Percentiles rank a stretch among this genome's conserved stretches.
Evolutionary conservation across 1,140 invertebrate genomes (phyloP).

Genomic region (Zaprionus africanus): DNA sequence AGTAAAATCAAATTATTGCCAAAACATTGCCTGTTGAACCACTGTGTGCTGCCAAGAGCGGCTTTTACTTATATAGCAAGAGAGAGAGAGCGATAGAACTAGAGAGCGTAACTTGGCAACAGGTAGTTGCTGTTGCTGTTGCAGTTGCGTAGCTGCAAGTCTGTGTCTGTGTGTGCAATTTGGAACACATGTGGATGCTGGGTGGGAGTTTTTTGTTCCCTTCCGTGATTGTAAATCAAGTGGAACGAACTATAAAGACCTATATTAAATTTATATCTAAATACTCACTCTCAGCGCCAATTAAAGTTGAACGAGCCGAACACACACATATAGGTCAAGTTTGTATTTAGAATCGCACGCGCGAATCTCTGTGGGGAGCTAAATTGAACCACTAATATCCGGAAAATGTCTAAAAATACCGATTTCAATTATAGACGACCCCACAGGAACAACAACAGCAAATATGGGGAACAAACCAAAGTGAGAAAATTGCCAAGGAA

Average conservation of each 20-base stretch:
- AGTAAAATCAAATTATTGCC: neutral
- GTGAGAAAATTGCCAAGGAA: neutral
- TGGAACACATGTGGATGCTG: slow-evolving; percentile 37
- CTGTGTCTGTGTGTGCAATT: slow-evolving; percentile 12
- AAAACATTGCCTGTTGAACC: neutral
- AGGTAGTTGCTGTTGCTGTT: slow-evolving; percentile 27
- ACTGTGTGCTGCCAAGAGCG: neutral
- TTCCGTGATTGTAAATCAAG: slow-evolving; percentile 37
- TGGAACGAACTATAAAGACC: slow-evolving; percentile 38
- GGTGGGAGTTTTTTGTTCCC: slow-evolving; percentile 34
- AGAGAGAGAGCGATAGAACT: neutral
- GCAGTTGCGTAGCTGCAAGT: neutral
- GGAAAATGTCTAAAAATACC: slow-evolving; percentile 33
- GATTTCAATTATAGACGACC: slow-evolving; percentile 25
- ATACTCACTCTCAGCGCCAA: slow-evolving; percentile 1
- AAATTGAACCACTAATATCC: slow-evolving; percentile 31
- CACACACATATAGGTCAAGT: slow-evolving; percentile 35
- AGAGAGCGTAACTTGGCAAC: neutral
- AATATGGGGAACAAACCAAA: neutral
- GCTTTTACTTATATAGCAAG: neutral
- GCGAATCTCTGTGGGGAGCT: slow-evolving; percentile 10
- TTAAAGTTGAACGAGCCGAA: slow-evolving; percentile 33
- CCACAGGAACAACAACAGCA: neutral
- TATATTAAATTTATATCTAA: neutral
- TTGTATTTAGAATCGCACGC: slow-evolving; percentile 24